Base-by-base conservation (phyloP, 2,797 vertebrate genomes). In the Acridotheres tristis region DNA sequence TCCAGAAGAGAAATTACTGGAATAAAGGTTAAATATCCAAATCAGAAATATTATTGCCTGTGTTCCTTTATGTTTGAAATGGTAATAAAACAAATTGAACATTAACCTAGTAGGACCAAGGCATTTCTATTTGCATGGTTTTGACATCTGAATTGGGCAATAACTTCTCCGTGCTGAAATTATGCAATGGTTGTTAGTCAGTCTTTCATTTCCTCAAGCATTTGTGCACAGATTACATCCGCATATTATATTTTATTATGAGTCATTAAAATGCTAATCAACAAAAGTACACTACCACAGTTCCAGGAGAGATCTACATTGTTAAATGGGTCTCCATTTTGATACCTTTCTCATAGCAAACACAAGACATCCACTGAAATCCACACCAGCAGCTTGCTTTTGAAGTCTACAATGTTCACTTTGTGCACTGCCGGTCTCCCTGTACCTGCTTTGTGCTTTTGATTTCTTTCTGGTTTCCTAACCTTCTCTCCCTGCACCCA, bases 241-340 rank as follows among this genome's bases (percentile, higher is more conserved):
- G 63, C 96, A 81, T 84, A 87, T 97, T 97, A 75, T 97, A 96
- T 96, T 97, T 97, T 94, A 96, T 96, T 97, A 92, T 96, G 97
- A 97, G 92, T 97, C 97, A 97, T 62, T 85, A 95, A 88, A 93
- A 92, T 94, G 80, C 72, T 84, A 90, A 93, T 94, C 43, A 34
- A 90, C 91, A 79, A 51, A 97, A 96, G 94, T 71, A 71, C 30
- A 63, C 77, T 85, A 79, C 88, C 72, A 34, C 21, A 79, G 45
- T 75, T 85, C 58, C 89, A 90, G 92, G 85, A 88, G 78, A 96
- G 84, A 91, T 84, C 47, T 13, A 80, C 78, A 86, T 57, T 76
- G 77, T 69, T 78, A 81, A 84, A 66, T 22, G 23, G 34, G 16
- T 72, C 93, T 72, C 32, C 82, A 47, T 67, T 90, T 92, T 68